Evolutionary conservation across 2,113 vertebrate genomes (phyloP), one percentile per base, ranked within the genome.

Genomic region (Bubo bubo): DNA sequence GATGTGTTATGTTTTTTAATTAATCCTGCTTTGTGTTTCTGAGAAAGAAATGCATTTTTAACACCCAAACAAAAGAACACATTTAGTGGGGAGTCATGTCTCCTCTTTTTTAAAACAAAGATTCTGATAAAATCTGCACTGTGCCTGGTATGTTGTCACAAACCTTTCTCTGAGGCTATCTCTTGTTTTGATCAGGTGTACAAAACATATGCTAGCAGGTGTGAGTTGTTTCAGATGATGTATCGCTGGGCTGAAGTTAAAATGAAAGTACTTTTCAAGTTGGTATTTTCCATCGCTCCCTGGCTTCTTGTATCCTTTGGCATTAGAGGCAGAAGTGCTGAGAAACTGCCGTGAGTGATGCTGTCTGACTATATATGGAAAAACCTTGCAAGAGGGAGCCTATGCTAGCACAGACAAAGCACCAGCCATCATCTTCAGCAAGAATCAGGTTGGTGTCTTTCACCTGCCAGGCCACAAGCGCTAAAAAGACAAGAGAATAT

Each of bases 321-420:
- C 96, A 83, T 41, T 27, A 92, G 85, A 94, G 34, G 79, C 80
- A 83, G 72, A 96, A 96, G 74, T 37, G 86, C 72, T 23, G 27
- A 84, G 94, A 92, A 90, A 81, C 59, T 47, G 49, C 80, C 2
- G 10, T 20, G 43, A 80, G 45, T 89, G 95, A 63, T 95, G 93
- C 82, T 94, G 83, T 62, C 90, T 91, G 74, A 32, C 19, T 45
- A 47, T 9, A 50, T 30, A 68, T 35, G 30, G 96, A 86, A 94
- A 97, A 97, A 95, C 53, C 89, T 91, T 66, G 70, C 50, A 80
- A 91, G 75, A 88, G 45, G 39, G 72, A 92, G 67, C 10, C 56
- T 59, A 7, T 13, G 55, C 21, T 55, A 45, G 32, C 28, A 50
- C 3, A 26, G 71, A 83, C n/a, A 79, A 59, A 71, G 52, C 60